Evolutionary conservation across 92 coral and sea anemone species (phyloP), one percentile per base, ranked within the genome.

Genomic region (Epizoanthus illoricatus): DNA sequence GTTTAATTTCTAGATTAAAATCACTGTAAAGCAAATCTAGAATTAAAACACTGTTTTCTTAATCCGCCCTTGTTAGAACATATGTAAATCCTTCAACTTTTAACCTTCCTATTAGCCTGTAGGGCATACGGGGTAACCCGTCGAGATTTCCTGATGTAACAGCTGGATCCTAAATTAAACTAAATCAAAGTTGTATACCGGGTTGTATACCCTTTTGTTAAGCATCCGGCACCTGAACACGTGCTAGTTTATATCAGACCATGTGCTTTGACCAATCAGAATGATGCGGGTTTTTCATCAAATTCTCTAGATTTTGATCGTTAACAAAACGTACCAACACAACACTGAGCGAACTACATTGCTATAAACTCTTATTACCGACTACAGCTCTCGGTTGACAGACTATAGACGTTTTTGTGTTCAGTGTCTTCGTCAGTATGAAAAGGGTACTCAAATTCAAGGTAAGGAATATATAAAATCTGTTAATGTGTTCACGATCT

Each of bases 141-240:
- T 28, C 36, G 36, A 28, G 36, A 28, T 28, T 28, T 28, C 36
- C 36, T 28, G 36, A 28, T 28, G 36, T 28, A 28, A 28, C 36
- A 28, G 36, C 36, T 28, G 33, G 33, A 28, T 28, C 33, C 33
- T 28, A 28, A 28, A 28, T 0, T 28, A 28, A 28, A 28, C 33
- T 28, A 28, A 28, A 28, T 28, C 33, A 28, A 28, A 28, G 0
- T 28, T 28, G 33, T 28, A 28, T 1, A 28, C 33, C 33, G 33
- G 33, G 33, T 63, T 18, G 24, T 11, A 23, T 64, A 64, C 28
- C 18, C 68, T 69, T 70, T 13, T 42, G 43, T 1, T 0, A 4
- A 70, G 8, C 55, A 42, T 4, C 74, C 54, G 74, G 23, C 74
- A 42, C 74, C 56, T 12, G 74, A 13, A 41, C 74, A 70, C 74